These are phyloP conservation scores for Garrulus glandarius DNA, from an alignment of 2,797 vertebrate genomes.

Conservation along the genomic window DNA sequence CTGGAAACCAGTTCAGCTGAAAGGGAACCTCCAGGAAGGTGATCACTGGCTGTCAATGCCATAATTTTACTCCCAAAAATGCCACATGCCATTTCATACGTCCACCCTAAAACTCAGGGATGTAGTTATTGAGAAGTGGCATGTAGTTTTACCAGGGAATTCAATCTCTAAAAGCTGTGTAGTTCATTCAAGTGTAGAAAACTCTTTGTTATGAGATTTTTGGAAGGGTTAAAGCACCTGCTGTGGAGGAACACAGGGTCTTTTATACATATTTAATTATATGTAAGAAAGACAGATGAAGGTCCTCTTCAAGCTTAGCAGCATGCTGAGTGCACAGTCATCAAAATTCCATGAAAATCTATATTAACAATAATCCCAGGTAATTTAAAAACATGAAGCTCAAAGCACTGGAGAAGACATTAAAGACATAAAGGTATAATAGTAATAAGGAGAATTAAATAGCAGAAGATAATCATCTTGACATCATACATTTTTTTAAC, in stretches of 20 bases:
- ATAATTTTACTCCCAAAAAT: background rate
- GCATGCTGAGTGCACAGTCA: background rate
- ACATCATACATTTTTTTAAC: background rate
- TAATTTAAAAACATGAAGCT: constrained; percentile 1
- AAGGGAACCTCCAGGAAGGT: background rate
- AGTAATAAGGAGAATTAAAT: background rate
- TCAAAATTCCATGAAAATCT: background rate
- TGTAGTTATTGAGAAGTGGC: background rate
- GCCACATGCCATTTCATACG: background rate
- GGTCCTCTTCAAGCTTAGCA: background rate
- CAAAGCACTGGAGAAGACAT: background rate
- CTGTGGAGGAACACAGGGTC: background rate
- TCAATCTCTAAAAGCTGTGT: background rate
- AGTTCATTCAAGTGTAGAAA: background rate
- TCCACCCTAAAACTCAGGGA: background rate
- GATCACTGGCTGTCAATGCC: background rate
- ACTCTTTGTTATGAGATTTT: background rate
- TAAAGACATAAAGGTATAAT: background rate
- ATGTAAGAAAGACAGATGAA: background rate
- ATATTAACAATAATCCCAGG: background rate
- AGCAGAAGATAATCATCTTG: background rate
- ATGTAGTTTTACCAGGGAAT: background rate
- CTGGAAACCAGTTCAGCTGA: background rate
- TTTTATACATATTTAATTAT: background rate
- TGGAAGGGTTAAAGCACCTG: background rate